A percentile compares a stretch with the other conserved stretches of the same genome.
Evolutionary conservation across 2,113 vertebrate genomes (phyloP).

Genomic region (Myrmecobius fasciatus): DNA sequence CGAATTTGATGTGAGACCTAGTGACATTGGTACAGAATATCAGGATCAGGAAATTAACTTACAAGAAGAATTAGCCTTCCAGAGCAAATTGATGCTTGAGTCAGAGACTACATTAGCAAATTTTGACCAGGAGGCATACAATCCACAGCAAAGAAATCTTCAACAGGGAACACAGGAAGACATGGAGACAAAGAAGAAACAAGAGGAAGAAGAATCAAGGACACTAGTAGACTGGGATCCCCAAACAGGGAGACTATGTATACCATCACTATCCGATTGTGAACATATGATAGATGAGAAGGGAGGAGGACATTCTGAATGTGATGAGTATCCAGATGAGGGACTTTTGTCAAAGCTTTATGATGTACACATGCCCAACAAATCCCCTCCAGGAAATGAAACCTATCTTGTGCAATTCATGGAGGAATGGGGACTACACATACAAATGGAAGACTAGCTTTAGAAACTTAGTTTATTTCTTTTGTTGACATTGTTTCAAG

Average conservation of each 20-base stretch:
- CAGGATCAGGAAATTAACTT: constrained; percentile 20
- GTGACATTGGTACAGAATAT: constrained; percentile 7
- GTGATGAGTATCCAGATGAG: not conserved
- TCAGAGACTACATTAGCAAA: not conserved
- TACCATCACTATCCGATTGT: constrained; percentile 76
- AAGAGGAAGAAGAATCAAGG: constrained; percentile 60
- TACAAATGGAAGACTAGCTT: constrained; percentile 81
- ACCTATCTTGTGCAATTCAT: constrained; percentile 82
- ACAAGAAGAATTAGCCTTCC: constrained; percentile 16
- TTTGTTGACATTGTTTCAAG: not conserved
- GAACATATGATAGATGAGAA: constrained; percentile 61
- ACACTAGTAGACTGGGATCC: constrained; percentile 85
- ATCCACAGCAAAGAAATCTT: constrained; percentile 62
- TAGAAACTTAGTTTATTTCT: not conserved
- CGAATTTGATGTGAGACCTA: constrained; percentile 76
- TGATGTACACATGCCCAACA: constrained; percentile 63
- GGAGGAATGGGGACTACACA: constrained; percentile 84
- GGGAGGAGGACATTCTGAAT: not conserved
- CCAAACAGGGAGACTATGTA: constrained; percentile 76
- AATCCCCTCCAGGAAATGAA: constrained; percentile 74
- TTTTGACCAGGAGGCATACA: not conserved
- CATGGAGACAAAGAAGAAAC: not conserved
- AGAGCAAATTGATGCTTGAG: not conserved
- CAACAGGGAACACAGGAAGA: not conserved
- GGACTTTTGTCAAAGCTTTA: constrained; percentile 81